Evolutionary conservation across 2,113 vertebrate genomes (phyloP).

Genomic region (Caranx melampygus): DNA sequence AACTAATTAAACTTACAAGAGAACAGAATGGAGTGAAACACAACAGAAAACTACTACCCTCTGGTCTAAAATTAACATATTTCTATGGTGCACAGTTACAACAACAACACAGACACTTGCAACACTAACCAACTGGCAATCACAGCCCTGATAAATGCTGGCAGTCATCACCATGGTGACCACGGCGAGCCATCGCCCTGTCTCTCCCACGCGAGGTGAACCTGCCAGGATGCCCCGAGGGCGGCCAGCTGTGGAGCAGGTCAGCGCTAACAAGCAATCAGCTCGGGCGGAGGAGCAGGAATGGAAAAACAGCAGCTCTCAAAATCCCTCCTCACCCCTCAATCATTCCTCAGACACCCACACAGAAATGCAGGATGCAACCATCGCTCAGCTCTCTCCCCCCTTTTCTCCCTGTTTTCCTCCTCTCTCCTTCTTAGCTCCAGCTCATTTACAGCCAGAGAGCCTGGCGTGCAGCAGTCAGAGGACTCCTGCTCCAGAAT

Average conservation of each 20-base stretch:
- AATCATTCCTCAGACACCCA: slow-evolving; percentile 67
- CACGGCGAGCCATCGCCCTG: slow-evolving; percentile 58
- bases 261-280: slow-evolving; percentile 77
- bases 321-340: slow-evolving; percentile 52
- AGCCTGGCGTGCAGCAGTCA: slow-evolving; percentile 48
- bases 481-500: slow-evolving; percentile 59
- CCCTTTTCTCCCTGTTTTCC: background rate
- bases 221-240: slow-evolving; percentile 70
- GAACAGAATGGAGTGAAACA: slow-evolving; percentile 41
- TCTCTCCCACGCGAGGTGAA: slow-evolving; percentile 62
- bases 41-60: slow-evolving; percentile 31
- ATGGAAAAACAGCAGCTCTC: slow-evolving; percentile 66
- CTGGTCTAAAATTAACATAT: slow-evolving; percentile 59
- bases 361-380: slow-evolving; percentile 56
- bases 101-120: slow-evolving; percentile 57
- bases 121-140: slow-evolving; percentile 61
- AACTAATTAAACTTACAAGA: slow-evolving; percentile 26
- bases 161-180: slow-evolving; percentile 65
- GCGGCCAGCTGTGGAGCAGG: slow-evolving; percentile 71
- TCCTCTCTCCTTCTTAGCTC: slow-evolving; percentile 18
- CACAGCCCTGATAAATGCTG: slow-evolving; percentile 52
- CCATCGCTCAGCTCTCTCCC: slow-evolving; percentile 3
- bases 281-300: slow-evolving; percentile 42
- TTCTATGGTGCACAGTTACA: slow-evolving; percentile 43
- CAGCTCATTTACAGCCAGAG: slow-evolving; percentile 44